These are phyloP conservation scores for Sciurus niger DNA, from an alignment of 2,113 vertebrate species.

Conservation along the genomic window DNA sequence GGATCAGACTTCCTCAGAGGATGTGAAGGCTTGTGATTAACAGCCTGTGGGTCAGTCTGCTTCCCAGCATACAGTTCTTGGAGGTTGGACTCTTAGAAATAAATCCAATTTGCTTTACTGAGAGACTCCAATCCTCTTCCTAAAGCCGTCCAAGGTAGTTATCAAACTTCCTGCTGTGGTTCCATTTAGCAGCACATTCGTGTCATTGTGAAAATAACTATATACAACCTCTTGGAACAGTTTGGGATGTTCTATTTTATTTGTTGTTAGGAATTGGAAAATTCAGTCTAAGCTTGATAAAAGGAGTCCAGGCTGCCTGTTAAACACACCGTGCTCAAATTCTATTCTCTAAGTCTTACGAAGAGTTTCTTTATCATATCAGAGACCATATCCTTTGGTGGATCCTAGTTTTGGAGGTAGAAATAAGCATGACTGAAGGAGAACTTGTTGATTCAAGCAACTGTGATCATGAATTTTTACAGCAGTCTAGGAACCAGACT, in stretches of 20 bases:
- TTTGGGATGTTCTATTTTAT: not conserved
- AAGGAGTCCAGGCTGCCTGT: not conserved
- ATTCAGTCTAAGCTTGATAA: not conserved
- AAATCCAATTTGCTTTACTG: not conserved
- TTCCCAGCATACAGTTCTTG: not conserved
- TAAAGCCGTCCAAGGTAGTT: not conserved
- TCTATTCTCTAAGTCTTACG: not conserved
- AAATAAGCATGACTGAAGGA: not conserved
- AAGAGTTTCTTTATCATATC: not conserved
- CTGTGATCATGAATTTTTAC: not conserved
- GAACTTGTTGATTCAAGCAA: not conserved
- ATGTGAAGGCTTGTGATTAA: not conserved
- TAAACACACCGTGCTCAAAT: not conserved
- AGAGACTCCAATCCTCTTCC: not conserved
- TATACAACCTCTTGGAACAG: not conserved
- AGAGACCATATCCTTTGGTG: not conserved
- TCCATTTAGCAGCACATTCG: not conserved
- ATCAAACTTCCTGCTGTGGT: not conserved
- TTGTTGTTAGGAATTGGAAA: conserved; percentile 51
- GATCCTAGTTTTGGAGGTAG: not conserved
- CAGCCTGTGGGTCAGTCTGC: not conserved
- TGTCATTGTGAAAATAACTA: not conserved
- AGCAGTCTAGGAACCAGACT: not conserved
- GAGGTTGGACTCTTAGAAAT: conserved; percentile 6
- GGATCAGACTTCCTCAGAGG: not conserved